phyloP scores from a whole-genome alignment of 2,888 invertebrate genomes.

The Aleiodes leptofemur region DNA sequence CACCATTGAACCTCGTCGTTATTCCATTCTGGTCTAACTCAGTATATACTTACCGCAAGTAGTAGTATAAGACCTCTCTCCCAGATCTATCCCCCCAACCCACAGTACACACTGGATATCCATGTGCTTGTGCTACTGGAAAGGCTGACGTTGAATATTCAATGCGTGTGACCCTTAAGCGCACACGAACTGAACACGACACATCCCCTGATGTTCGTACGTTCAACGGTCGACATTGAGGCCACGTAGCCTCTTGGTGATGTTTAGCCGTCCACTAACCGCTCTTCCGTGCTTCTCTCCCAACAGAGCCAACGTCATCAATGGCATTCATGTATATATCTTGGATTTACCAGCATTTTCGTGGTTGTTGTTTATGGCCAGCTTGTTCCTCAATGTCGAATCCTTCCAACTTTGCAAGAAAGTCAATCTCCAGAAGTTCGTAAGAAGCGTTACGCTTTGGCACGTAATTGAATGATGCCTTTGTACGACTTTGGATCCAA shows the following conservation, averaged over 20 bases:
- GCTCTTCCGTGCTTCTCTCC: slow-evolving; percentile 21
- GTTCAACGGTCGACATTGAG: slow-evolving; percentile 46
- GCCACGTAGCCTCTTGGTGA: slow-evolving; percentile 32
- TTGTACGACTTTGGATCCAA: slow-evolving; percentile 60
- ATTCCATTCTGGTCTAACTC: no score
- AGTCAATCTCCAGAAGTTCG: slow-evolving; percentile 6
- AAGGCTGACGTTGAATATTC: slow-evolving; percentile 71
- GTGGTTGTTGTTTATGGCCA: slow-evolving; percentile 21
- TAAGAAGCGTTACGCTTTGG: slow-evolving; percentile 54
- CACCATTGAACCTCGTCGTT: no score
- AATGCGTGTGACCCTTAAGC: slow-evolving; percentile 62
- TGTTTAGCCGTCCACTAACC: slow-evolving; percentile 44
- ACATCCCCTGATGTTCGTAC: slow-evolving; percentile 57
- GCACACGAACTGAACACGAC: slow-evolving; percentile 54
- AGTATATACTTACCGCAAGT: no score
- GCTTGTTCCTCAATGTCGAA: slow-evolving; percentile 8
- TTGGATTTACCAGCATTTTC: background rate
- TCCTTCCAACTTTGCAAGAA: slow-evolving; percentile 2
- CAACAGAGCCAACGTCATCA: background rate
- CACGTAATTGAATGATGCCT: slow-evolving; percentile 71
- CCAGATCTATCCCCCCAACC: background rate
- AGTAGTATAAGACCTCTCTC: no score
- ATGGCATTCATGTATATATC: slow-evolving; percentile 10
- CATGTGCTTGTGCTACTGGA: background rate
- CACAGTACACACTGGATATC: background rate